Conservation (phyloP, 2,797 vertebrate species). For the Coreius guichenoti region DNA sequence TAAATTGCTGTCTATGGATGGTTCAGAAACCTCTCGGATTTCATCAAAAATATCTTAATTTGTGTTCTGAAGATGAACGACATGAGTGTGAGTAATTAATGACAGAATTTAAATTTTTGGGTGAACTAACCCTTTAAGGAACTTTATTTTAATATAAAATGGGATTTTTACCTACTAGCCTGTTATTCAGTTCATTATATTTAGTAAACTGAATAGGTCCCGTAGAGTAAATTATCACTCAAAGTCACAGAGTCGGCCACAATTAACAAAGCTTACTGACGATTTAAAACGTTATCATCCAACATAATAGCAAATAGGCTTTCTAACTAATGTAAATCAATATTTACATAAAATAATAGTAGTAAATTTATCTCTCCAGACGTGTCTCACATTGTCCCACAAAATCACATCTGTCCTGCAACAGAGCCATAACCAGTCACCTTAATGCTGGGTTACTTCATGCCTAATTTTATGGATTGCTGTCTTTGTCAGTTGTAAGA, state of each 20-base stretch:
- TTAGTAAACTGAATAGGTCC: neutral
- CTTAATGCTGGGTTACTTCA: neutral
- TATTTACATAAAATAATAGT: neutral
- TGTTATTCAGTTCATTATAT: neutral
- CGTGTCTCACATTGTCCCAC: neutral
- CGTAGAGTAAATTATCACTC: neutral
- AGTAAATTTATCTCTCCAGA: neutral
- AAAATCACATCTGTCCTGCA: neutral
- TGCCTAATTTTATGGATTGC: neutral
- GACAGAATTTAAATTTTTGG: too few relatives aligned
- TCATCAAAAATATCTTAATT: too few relatives aligned
- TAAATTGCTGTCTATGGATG: too few relatives aligned
- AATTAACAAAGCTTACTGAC: neutral
- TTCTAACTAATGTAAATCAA: neutral
- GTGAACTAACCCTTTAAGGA: too few relatives aligned
- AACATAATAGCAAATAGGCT: neutral
- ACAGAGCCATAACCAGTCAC: neutral
- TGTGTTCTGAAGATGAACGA: too few relatives aligned
- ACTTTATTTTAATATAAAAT: neutral
- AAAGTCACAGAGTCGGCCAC: neutral
- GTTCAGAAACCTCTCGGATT: too few relatives aligned
- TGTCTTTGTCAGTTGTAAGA: neutral
- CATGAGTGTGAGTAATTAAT: too few relatives aligned
- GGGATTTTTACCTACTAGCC: neutral
- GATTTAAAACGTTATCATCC: neutral